phyloP scores from a whole-genome alignment of 2,797 vertebrate genomes.

The Gambelia wislizenii region DNA sequence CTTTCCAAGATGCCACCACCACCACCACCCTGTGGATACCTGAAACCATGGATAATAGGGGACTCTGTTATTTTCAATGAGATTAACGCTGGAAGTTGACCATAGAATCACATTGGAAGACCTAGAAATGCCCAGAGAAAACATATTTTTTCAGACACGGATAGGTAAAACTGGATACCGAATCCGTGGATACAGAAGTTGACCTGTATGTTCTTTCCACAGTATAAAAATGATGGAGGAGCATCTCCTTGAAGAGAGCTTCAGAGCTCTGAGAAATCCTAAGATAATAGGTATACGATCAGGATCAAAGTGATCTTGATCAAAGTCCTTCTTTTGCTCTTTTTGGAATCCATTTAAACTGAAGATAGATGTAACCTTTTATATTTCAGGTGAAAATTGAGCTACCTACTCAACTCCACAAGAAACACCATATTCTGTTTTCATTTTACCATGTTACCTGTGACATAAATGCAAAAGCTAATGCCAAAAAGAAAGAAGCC shows the following conservation, averaged over 20 bases:
- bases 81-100: too few species aligned
- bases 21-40: too few species aligned
- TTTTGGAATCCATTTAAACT: conserved; percentile 54
- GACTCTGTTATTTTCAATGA: too few species aligned
- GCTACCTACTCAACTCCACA: conserved; percentile 95
- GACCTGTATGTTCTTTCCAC: neutral
- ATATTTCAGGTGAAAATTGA: conserved; percentile 94
- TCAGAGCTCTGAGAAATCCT: neutral
- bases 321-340: conserved; percentile 45
- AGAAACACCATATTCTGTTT: conserved; percentile 98
- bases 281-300: neutral
- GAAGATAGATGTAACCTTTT: conserved; percentile 72
- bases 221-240: neutral
- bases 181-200: too few species aligned
- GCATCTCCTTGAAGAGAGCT: neutral
- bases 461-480: conserved; percentile 98
- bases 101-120: too few species aligned
- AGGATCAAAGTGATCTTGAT: neutral
- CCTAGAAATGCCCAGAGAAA: too few species aligned
- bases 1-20: too few species aligned
- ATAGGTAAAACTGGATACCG: too few species aligned
- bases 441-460: conserved; percentile 98
- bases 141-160: too few species aligned
- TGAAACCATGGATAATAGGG: too few species aligned
- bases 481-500: conserved; percentile 95